Evolutionary conservation across 2,888 invertebrate genomes (phyloP), one percentile per base, ranked within the genome.

Genomic region (Ommatoiulus sabulosus): DNA sequence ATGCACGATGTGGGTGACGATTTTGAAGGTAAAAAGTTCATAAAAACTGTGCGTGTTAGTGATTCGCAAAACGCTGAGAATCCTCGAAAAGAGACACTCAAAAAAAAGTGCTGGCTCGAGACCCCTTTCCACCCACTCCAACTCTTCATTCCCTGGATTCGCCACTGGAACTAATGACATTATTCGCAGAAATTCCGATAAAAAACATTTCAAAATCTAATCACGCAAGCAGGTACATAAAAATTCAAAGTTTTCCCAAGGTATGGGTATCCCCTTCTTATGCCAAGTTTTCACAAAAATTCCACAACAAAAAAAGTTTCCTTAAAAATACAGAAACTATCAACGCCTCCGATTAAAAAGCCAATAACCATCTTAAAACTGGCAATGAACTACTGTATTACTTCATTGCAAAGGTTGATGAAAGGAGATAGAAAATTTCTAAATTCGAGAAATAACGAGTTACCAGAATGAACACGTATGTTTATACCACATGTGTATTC

Each of bases 171-270:
- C 63, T 63, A 63, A 63, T 63, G 63, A 63, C 63, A 17, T 63
- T 63, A 63, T 63, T 63, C 63, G 63, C 63, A 17, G n/a, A 63
- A 63, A 63, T n/a, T 48, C 7, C 20, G n/a, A 63, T n/a, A 63
- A 63, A 63, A 63, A n/a, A n/a, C 15, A 63, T 63, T 63, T n/a
- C n/a, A 1, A 63, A 63, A 63, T 63, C 63, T 63, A 17, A 63
- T 63, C 63, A 63, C 63, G 63, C 63, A n/a, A 63, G 63, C 20
- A 63, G 20, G 15, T 63, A 63, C n/a, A 63, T 63, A 63, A 63
- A 63, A 63, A 63, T 63, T n/a, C n/a, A 63, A 57, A 63, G n/a
- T 63, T 63, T 63, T 63, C 63, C n/a, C 63, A 63, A n/a, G n/a
- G 63, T 17, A 63, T 63, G 63, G 63, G 63, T 63, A n/a, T 63